A percentile compares a stretch with the other conserved stretches of the same genome.
Conservation (phyloP, 2,113 vertebrate species). For the Cyphomyrus discorhynchus region DNA sequence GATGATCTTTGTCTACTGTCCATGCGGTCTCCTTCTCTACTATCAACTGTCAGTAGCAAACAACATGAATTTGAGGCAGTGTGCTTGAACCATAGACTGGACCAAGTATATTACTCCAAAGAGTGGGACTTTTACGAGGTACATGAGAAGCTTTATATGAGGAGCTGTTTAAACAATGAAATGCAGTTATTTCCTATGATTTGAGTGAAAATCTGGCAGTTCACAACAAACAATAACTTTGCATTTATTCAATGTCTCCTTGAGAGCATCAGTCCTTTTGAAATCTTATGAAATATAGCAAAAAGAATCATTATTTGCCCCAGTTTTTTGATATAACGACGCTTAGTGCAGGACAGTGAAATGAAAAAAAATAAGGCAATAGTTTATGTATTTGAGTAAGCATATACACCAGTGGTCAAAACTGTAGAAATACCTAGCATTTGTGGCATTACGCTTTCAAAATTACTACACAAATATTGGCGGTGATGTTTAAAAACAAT, state of each 20-base stretch:
- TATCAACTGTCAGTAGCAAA: background rate
- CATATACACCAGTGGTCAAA: background rate
- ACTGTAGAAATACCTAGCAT: background rate
- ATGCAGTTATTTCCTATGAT: background rate
- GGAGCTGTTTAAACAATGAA: background rate
- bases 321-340: background rate
- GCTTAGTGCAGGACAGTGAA: background rate
- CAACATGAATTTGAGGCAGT: background rate
- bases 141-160: background rate
- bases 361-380: background rate
- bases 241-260: background rate
- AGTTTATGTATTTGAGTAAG: background rate
- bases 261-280: background rate
- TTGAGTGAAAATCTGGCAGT: background rate
- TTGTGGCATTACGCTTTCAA: background rate
- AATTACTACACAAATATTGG: background rate
- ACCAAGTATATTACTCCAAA: background rate
- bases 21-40: background rate
- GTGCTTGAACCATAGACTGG: background rate
- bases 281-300: background rate
- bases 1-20: background rate
- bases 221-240: background rate
- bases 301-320: background rate
- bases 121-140: background rate
- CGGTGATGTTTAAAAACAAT: background rate